A percentile compares a stretch with the other conserved stretches of the same genome.
These are phyloP conservation scores for Gallinago jamesoni DNA, from an alignment of 2,113 vertebrate genomes.

Conservation along the genomic window DNA sequence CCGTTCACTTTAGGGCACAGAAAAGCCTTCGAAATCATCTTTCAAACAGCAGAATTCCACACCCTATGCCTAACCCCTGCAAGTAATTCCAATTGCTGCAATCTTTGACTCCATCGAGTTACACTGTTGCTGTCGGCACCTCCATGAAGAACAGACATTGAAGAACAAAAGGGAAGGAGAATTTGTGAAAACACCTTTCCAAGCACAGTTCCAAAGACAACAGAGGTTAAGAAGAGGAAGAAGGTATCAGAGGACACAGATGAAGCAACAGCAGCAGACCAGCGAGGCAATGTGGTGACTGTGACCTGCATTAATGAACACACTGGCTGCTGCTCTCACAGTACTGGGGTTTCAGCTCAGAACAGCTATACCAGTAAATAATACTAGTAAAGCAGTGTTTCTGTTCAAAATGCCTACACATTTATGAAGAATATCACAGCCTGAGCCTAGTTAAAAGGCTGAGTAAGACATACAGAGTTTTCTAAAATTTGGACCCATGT, in stretches of 20 bases:
- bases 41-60: neutral
- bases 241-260: accelerated
- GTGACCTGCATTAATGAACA: accelerated
- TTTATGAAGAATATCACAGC: neutral
- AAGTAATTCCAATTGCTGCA: neutral
- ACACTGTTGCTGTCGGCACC: neutral
- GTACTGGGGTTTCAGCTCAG: neutral
- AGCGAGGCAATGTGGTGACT: accelerated
- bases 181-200: neutral
- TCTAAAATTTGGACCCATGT: neutral
- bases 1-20: neutral
- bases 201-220: neutral
- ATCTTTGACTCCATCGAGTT: neutral
- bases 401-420: neutral
- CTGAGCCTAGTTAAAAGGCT: neutral
- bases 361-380: neutral
- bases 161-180: neutral
- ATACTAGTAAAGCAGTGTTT: neutral
- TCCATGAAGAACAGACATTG: accelerated
- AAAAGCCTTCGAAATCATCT: neutral
- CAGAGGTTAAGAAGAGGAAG: neutral
- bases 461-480: neutral
- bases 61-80: neutral
- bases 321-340: neutral
- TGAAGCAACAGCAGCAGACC: accelerated